These are phyloP conservation scores for Lineus longissimus DNA, from an alignment of 1,140 invertebrate genomes.

Conservation along the genomic window DNA sequence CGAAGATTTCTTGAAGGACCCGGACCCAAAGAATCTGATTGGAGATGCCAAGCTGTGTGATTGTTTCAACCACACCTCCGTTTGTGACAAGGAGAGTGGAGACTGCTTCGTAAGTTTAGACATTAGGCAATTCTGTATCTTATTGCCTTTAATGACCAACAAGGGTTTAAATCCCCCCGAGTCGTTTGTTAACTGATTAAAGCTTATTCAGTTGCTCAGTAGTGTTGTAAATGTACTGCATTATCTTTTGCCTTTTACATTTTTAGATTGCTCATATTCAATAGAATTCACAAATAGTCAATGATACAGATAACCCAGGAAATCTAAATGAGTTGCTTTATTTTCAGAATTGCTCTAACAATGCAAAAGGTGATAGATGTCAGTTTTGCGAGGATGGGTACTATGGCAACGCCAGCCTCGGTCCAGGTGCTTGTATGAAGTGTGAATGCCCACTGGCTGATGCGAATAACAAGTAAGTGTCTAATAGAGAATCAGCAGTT, in stretches of 20 bases:
- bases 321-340: background rate
- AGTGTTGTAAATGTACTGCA: too few species aligned
- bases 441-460: constrained; percentile 88
- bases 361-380: constrained; percentile 87
- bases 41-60: constrained; percentile 62
- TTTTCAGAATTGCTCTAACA: constrained; percentile 73
- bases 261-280: too few species aligned
- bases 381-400: constrained; percentile 83
- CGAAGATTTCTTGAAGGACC: too few species aligned
- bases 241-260: too few species aligned
- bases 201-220: too few species aligned
- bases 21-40: background rate
- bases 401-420: constrained; percentile 84
- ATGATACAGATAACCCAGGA: too few species aligned
- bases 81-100: constrained; percentile 81
- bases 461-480: constrained; percentile 79
- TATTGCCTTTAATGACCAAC: too few species aligned
- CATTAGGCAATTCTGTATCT: constrained; percentile 56
- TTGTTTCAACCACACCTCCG: constrained; percentile 74
- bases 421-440: constrained; percentile 82
- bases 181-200: too few species aligned
- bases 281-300: too few species aligned
- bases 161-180: too few species aligned
- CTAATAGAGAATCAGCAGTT: too few species aligned
- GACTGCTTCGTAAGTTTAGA: constrained; percentile 74